A percentile compares a stretch with the other conserved stretches of the same genome.
phyloP scores from a whole-genome alignment of 2,888 invertebrate genomes.

The Drosophila peninsularis region DNA sequence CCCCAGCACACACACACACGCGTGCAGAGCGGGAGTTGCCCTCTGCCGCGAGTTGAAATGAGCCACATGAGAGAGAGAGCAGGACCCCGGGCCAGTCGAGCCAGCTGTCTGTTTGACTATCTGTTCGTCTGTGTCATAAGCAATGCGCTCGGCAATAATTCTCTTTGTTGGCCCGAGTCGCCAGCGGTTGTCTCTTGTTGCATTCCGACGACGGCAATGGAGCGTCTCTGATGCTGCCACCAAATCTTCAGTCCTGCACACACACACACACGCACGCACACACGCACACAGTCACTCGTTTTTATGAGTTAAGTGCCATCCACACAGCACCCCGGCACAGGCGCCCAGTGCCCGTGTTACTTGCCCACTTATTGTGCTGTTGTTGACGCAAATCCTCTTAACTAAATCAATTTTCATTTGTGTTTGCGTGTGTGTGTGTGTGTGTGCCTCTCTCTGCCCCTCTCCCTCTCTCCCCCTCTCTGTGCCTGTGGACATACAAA shows the following conservation, averaged over 20 bases:
- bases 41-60: constrained; percentile 64
- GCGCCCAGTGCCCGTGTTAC: constrained; percentile 56
- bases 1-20: constrained; percentile 28
- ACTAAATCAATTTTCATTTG: constrained; percentile 80
- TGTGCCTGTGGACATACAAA: constrained; percentile 33
- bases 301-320: constrained; percentile 78
- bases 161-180: constrained; percentile 59
- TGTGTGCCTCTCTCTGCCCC: not conserved
- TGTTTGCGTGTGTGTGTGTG: constrained; percentile 50
- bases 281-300: constrained; percentile 54
- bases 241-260: constrained; percentile 27
- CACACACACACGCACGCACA: constrained; percentile 18
- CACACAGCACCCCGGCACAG: constrained; percentile 46
- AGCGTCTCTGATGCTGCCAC: constrained; percentile 4
- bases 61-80: constrained; percentile 46
- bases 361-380: constrained; percentile 78
- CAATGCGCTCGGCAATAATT: constrained; percentile 63
- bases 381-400: constrained; percentile 80
- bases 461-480: not conserved
- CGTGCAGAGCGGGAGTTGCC: not conserved
- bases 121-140: constrained; percentile 68
- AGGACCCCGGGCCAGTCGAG: not conserved
- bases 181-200: constrained; percentile 60
- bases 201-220: constrained; percentile 35
- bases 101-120: constrained; percentile 20